Conservation (phyloP, 2,797 vertebrate species). For the Cryptoprocta ferox region DNA sequence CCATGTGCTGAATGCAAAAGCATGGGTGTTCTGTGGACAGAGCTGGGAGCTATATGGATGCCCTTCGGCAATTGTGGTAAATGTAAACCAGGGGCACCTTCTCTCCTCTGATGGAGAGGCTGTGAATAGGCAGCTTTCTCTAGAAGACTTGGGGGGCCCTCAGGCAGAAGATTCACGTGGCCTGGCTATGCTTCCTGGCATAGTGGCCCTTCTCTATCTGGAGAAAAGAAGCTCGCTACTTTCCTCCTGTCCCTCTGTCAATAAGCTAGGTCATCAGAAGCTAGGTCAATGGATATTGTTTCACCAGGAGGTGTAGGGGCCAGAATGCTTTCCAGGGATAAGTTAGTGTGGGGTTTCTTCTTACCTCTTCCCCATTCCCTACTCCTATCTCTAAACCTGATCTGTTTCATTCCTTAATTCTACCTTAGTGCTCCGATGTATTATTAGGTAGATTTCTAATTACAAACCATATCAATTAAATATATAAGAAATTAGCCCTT, state of each 20-base stretch:
- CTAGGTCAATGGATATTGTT: background rate
- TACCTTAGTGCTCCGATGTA: background rate
- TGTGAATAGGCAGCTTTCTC: background rate
- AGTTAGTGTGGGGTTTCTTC: background rate
- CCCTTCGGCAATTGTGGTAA: background rate
- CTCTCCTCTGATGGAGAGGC: background rate
- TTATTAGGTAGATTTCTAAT: background rate
- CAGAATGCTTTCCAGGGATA: background rate
- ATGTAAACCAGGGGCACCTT: background rate
- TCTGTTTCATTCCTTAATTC: background rate
- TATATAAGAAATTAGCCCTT: constrained; percentile 3
- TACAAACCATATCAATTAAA: background rate
- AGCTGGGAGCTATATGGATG: background rate
- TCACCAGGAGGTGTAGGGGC: background rate
- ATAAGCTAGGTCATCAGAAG: background rate
- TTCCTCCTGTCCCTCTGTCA: background rate
- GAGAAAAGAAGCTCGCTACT: background rate
- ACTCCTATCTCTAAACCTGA: background rate
- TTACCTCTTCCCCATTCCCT: background rate
- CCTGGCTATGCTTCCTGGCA: background rate
- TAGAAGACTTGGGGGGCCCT: background rate
- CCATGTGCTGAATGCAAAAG: background rate
- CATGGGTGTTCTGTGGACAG: background rate
- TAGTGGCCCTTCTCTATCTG: background rate
- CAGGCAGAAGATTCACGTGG: background rate